Evolutionary conservation across 1,140 invertebrate species (phyloP).

Genomic region (Pollicipes pollicipes): DNA sequence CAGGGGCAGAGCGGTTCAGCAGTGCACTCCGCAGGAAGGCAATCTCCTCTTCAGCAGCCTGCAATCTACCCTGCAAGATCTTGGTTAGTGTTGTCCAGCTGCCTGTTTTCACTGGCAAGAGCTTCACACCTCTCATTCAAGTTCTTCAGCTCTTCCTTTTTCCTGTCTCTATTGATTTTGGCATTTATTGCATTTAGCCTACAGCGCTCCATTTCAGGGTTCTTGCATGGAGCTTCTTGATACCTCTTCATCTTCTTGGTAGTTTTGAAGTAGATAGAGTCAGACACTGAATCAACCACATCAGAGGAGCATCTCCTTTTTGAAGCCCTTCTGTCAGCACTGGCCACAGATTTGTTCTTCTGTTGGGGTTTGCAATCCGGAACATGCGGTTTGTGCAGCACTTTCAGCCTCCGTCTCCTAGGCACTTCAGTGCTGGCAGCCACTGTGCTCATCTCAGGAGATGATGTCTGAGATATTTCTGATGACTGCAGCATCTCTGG

Average conservation of each 20-base stretch:
- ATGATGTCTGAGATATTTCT: neutral
- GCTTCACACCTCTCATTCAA: neutral
- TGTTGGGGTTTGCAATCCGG: neutral
- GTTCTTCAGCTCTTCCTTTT: conserved; percentile 15
- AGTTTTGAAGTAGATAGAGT: neutral
- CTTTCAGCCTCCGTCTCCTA: neutral
- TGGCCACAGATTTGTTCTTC: no score
- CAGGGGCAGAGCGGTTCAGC: neutral
- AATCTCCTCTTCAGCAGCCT: neutral
- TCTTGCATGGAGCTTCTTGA: conserved; percentile 10
- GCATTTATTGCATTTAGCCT: conserved; percentile 20
- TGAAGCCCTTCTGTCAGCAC: no score
- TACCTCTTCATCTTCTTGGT: neutral
- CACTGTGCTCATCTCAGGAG: neutral
- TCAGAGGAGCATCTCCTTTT: no score
- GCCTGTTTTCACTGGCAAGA: neutral
- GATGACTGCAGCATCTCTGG: neutral
- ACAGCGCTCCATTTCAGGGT: conserved; percentile 16
- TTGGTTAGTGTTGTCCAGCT: neutral
- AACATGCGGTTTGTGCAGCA: neutral
- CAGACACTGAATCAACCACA: neutral
- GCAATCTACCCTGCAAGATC: neutral
- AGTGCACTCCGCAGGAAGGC: neutral
- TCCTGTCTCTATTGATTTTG: conserved; percentile 18
- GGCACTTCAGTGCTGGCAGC: neutral